Base-by-base conservation (phyloP, 53 echinoderm and acorn worm species). In the Antedon mediterranea region DNA sequence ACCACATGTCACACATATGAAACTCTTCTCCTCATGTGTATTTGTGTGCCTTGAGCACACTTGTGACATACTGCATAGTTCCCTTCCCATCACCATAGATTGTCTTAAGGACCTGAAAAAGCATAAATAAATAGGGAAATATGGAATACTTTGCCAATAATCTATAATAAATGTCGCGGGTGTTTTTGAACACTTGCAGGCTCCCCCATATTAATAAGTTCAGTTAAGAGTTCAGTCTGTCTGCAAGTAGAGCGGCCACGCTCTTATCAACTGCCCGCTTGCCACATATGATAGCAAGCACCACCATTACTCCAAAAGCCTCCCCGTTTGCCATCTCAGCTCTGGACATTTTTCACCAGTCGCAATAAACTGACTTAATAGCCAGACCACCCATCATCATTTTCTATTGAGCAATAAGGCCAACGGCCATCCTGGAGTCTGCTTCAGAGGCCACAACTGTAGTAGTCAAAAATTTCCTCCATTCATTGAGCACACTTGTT, bases 71-170 rank as follows among this genome's bases (percentile, higher is more conserved):
- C 20, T 89, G 89, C 89, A 89, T 89, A 0, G 85, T 89, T 8
- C 85, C 89, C 44, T 31, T 3, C 0, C 85, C 89, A 34, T 85
- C 85, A 29, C 85, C 85, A 3, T 85, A 70, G 13, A 88, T 80
- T 75, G 84, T 88, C 82, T 88, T 88, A n/a, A 88, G 89, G 32
- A 88, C 57, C 85, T 88, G n/a, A 76, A n/a, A n/a, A n/a, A n/a
- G n/a, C n/a, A n/a, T n/a, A n/a, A n/a, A n/a, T n/a, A n/a, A n/a
- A n/a, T n/a, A n/a, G n/a, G n/a, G n/a, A n/a, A n/a, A n/a, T n/a
- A n/a, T n/a, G n/a, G n/a, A n/a, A n/a, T n/a, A n/a, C n/a, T n/a
- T n/a, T n/a, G n/a, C n/a, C n/a, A n/a, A n/a, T n/a, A n/a, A n/a
- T n/a, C n/a, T n/a, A n/a, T n/a, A n/a, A n/a, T 57, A n/a, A n/a